These are phyloP conservation scores for Drepana falcataria DNA, from an alignment of 2,888 invertebrate genomes.

Conservation along the genomic window DNA sequence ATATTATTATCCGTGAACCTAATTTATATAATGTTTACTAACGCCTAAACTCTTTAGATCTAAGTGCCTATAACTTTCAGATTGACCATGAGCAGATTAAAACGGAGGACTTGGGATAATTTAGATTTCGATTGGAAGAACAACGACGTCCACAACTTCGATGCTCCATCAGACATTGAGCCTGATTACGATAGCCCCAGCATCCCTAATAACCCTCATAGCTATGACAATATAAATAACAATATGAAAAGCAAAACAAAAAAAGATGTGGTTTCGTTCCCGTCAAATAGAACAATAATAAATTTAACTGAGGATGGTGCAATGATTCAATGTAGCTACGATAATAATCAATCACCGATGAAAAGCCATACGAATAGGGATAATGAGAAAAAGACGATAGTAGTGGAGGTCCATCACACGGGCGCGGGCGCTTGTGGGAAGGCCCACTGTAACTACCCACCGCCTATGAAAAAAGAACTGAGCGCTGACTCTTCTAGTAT, in stretches of 20 bases:
- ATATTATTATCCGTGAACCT: too few species aligned
- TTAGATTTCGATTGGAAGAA: constrained; percentile 79
- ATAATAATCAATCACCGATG: constrained; percentile 63
- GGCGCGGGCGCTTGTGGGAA: constrained; percentile 52
- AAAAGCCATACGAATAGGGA: constrained; percentile 56
- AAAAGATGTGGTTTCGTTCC: constrained; percentile 52
- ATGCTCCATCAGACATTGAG: constrained; percentile 70
- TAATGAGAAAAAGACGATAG: constrained; percentile 81
- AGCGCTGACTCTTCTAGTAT: constrained; percentile 53
- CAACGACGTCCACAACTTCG: constrained; percentile 67
- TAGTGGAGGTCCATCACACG: constrained; percentile 85
- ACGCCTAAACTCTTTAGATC: background rate
- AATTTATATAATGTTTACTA: too few species aligned
- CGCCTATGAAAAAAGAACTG: constrained; percentile 45
- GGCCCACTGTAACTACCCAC: constrained; percentile 46
- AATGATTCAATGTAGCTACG: constrained; percentile 82
- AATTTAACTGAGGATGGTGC: constrained; percentile 85
- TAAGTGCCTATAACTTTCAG: constrained; percentile 35
- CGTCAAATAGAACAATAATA: constrained; percentile 85
- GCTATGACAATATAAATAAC: constrained; percentile 61
- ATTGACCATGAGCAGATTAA: constrained; percentile 63
- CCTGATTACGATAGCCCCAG: constrained; percentile 70
- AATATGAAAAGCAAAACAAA: constrained; percentile 40
- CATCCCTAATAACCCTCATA: constrained; percentile 70
- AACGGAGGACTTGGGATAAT: constrained; percentile 80